Evolutionary conservation across 2,113 vertebrate species (phyloP), one percentile per base, ranked within the genome.

Genomic region (Macroglossus sobrinus): DNA sequence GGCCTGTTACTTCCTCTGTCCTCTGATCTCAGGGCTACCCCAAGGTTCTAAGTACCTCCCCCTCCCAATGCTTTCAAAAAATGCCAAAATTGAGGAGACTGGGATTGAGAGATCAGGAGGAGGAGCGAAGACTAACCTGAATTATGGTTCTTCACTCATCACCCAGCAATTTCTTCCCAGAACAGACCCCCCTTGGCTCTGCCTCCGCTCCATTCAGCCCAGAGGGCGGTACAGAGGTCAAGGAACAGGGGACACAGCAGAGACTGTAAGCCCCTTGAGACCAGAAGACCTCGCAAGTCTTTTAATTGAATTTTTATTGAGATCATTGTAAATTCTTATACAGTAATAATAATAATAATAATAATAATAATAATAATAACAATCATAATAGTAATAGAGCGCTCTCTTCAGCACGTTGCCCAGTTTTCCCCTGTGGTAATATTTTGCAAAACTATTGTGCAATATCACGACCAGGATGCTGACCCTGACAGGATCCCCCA

Each of bases 201-300:
- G 8, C 11, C 9, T 21, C 12, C 5, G 6, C 1, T 0, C 33
- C 18, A 7, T 71, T 18, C 50, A 35, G 12, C 2, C 1, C 33
- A 38, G 45, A 43, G 43, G 15, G 9, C 5, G 4, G 47, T 1
- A 22, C 14, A 47, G 33, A 64, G 45, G 47, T 26, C 6, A 84
- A 22, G 66, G 21, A 21, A n/a, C 35, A 3, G 9, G 35, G 26
- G 7, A 22, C 26, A 2, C 6, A 3, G 38, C 40, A 5, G 28
- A 43, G 81, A 91, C 5, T 11, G 6, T 3, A 5, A 91, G 26
- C 47, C n/a, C n/a, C 69, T 43, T 3, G 59, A 72, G 63, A 28
- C 22, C 40, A 94, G 86, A 38, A 8, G n/a, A 53, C 28, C 68
- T 35, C 35, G 35, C 64, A 26, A n/a, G 47, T 6, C 24, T 53